Base-by-base conservation (phyloP, 1,140 invertebrate genomes). In the Anagrus nilaparvatae region DNA sequence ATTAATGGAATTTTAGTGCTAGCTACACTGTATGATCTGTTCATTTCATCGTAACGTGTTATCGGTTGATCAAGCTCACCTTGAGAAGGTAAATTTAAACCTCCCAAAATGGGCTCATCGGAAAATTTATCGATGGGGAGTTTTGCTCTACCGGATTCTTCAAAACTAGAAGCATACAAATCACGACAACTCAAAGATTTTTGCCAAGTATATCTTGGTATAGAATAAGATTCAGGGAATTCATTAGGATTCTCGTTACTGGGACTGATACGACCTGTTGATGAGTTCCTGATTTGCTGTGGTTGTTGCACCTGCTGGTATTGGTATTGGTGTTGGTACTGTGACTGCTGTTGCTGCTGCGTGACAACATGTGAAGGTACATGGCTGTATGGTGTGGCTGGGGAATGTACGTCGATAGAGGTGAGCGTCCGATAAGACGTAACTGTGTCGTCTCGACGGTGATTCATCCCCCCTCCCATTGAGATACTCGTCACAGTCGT, bases 131-230 rank as follows among this genome's bases (percentile, higher is more conserved):
- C 53, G 42, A 65, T 62, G 44, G 56, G 69, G 9, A 62, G 53
- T 20, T 72, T 69, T 47, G 76, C 68, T 55, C 75, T 74, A 31
- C 76, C 76, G 6, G 78, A 76, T 44, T 79, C 76, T 48, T 81
- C 77, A 56, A 81, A 81, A 56, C 75, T 79, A 55, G 75, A 79
- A 57, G 79, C 79, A 56, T 82, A 81, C 17, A 84, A 69, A 51
- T 85, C 82, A 56, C 79, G 76, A 65, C 84, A 87, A 53, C 81
- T 84, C 49, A 81, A 79, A 57, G 82, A 85, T 52, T 84, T 80
- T 39, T 82, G 75, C 79, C 78, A 81, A 20, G 76, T 64, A 53
- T 74, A 70, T 38, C 70, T 63, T 35, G 71, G 65, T 40, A 65
- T 16, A 48, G 67, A 67, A 39, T 61, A 61, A 43, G 58, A 59